Conservation (phyloP, 2,888 invertebrate species). For the Hydroisotoma schaefferi region DNA sequence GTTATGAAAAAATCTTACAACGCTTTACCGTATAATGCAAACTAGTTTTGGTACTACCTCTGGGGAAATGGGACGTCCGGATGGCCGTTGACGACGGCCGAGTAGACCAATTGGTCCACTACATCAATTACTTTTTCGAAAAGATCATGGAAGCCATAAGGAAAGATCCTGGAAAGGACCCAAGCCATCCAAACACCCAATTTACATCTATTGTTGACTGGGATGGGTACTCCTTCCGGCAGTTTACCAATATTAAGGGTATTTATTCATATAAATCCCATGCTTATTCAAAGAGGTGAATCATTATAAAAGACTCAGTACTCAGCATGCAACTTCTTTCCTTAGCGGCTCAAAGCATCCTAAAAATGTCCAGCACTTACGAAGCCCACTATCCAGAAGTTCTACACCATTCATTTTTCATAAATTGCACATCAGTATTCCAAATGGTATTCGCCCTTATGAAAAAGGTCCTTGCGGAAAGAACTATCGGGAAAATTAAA, state of each 20-base stretch:
- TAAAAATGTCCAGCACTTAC: slow-evolving; percentile 8
- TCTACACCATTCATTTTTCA: slow-evolving; percentile 9
- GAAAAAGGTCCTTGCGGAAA: slow-evolving; percentile 15
- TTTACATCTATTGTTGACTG: slow-evolving; percentile 14
- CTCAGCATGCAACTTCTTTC: background rate
- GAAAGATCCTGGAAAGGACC: background rate
- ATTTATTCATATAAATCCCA: background rate
- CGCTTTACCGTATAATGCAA: too few species aligned
- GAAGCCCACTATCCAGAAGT: slow-evolving; percentile 31
- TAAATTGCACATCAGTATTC: slow-evolving; percentile 20
- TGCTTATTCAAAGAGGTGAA: background rate
- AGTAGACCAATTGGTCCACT: slow-evolving; percentile 16
- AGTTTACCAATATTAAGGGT: slow-evolving; percentile 3
- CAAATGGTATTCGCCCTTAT: slow-evolving; percentile 10
- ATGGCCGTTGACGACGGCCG: background rate
- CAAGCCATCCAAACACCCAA: slow-evolving; percentile 7
- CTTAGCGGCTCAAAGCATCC: slow-evolving; percentile 3
- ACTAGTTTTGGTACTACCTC: slow-evolving; percentile 10
- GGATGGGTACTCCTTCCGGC: slow-evolving; percentile 15
- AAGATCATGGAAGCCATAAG: slow-evolving; percentile 1
- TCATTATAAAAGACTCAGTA: background rate
- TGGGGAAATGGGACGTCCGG: slow-evolving; percentile 23
- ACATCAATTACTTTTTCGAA: slow-evolving; percentile 17
- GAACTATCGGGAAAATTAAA: slow-evolving; percentile 19
- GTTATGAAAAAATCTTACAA: too few species aligned